Conservation (phyloP, 2,888 invertebrate species). For the Cantharis rustica region DNA sequence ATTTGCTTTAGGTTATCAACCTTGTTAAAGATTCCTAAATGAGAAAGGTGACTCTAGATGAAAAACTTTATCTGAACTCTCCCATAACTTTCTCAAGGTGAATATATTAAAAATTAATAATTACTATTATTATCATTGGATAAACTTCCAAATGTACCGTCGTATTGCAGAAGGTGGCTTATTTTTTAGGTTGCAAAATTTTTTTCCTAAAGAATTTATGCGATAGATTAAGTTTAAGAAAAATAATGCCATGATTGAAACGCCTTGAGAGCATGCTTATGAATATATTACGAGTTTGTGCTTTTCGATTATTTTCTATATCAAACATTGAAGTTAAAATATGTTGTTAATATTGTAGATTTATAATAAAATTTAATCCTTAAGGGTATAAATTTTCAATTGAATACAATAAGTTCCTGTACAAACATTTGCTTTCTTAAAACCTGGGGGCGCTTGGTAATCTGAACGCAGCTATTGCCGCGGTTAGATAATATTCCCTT, state of each 20-base stretch:
- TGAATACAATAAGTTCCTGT: neutral
- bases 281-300: neutral
- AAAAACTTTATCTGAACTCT: neutral
- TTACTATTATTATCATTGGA: neutral
- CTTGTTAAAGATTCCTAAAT: neutral
- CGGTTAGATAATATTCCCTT: neutral
- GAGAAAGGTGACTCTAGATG: neutral
- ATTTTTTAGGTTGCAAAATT: neutral
- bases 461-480: neutral
- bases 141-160: neutral
- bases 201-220: neutral
- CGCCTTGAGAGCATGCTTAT: neutral
- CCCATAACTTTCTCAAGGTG: neutral
- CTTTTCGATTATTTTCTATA: neutral
- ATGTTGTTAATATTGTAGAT: neutral
- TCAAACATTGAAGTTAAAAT: neutral
- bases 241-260: neutral
- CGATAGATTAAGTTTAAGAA: neutral
- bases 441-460: neutral
- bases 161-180: neutral
- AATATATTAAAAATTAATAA: neutral
- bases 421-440: neutral
- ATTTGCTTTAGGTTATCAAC: neutral
- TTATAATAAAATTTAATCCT: neutral
- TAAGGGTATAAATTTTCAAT: neutral